A percentile compares a stretch with the other conserved stretches of the same genome.
Evolutionary conservation across 2,797 vertebrate species (phyloP).

Genomic region (Myotis daubentonii): DNA sequence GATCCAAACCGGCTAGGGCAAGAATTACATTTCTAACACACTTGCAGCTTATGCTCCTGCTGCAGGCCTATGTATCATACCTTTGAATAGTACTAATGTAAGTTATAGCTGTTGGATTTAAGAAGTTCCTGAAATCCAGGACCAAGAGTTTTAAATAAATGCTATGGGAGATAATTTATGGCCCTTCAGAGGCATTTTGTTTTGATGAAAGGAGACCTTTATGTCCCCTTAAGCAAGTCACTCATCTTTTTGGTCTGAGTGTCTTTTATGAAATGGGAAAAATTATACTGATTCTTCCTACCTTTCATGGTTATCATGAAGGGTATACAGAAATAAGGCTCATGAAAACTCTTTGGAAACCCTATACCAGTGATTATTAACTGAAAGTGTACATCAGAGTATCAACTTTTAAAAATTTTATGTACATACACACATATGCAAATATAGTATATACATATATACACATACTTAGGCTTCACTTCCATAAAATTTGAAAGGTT

Average conservation of each 20-base stretch:
- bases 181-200: background rate
- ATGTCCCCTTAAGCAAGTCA: background rate
- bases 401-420: conserved; percentile 22
- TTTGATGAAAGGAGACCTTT: background rate
- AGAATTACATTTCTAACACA: background rate
- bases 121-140: background rate
- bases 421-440: background rate
- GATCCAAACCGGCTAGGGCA: too few relatives aligned
- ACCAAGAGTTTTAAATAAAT: background rate
- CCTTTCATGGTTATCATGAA: background rate
- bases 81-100: background rate
- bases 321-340: background rate
- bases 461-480: background rate
- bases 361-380: background rate
- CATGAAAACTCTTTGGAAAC: background rate
- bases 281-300: background rate
- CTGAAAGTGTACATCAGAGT: background rate
- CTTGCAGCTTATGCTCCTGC: background rate
- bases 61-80: background rate
- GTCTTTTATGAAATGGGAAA: background rate
- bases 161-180: background rate
- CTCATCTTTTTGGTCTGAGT: background rate
- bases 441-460: background rate
- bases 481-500: conserved; percentile 25
- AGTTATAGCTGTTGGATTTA: background rate